Evolutionary conservation across 1,140 invertebrate genomes (phyloP), one percentile per base, ranked within the genome.

Genomic region (Gonatopus flavifemur): DNA sequence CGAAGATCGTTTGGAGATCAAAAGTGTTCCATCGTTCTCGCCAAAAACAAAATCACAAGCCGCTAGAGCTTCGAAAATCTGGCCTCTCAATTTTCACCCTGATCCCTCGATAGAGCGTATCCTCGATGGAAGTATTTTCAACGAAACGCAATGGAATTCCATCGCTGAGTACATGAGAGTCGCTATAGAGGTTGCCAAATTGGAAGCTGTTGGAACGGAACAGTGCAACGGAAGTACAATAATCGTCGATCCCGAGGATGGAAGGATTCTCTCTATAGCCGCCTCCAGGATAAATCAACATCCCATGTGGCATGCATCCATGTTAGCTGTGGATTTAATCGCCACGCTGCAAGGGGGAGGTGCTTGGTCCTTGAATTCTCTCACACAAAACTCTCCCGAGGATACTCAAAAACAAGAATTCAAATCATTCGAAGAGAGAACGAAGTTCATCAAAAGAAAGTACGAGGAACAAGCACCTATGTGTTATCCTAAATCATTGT

Each of bases 11-110:
- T 80, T 88, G 1, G 73, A 77, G 52, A 66, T 82, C 2, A 48
- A 80, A 0, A 48, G 80, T 20, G 89, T 95, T 1, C 83, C 90
- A 1, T 65, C 70, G 30, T 62, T 56, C 3, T 57, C 81, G 10
- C 86, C 89, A 3, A 82, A 82, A 59, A 83, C 88, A 1, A 82
- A 84, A 41, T 69, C 67, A 33, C 93, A 95, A 64, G 89, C 85
- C 67, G 72, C 83, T 7, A 73, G 79, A 57, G 81, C 82, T 2
- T 79, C 79, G 1, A 75, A 78, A 49, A 70, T 84, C 24, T 96
- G 93, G 94, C 89, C 92, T 0, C 84, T 88, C 19, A 92, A 90
- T 69, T 96, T 95, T 78, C 87, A 91, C 80, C 87, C 83, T 35
- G 86, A 91, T 66, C 81, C 82, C 53, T 84, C 83, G 58, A 66